phyloP scores from a whole-genome alignment of 2,797 vertebrate genomes.

The Natrix natrix region DNA sequence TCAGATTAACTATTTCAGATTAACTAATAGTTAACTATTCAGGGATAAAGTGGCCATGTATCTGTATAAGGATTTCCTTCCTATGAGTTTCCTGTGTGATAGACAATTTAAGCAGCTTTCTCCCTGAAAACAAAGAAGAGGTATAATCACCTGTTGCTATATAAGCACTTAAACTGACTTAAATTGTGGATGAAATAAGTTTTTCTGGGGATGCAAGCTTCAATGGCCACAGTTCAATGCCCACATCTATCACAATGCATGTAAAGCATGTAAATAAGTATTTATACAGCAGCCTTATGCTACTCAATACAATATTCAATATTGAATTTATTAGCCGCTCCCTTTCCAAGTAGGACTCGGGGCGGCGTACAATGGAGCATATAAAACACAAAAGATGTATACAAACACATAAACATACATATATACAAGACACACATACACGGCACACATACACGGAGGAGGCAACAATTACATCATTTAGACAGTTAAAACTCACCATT shows the following conservation, averaged over 20 bases:
- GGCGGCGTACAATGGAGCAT: too few species aligned
- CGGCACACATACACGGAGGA: too few species aligned
- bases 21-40: neutral
- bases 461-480: too few species aligned
- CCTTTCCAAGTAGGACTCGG: too few species aligned
- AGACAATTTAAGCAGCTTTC: neutral
- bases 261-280: neutral
- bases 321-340: too few species aligned
- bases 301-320: too few species aligned
- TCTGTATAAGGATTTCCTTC: neutral
- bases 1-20: neutral
- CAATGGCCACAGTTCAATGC: neutral
- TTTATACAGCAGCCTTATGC: neutral
- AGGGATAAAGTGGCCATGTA: neutral
- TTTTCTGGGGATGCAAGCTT: neutral
- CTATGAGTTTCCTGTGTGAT: neutral
- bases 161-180: neutral
- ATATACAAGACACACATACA: too few species aligned
- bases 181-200: neutral
- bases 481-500: too few species aligned
- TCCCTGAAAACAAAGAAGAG: neutral
- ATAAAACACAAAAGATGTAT: too few species aligned
- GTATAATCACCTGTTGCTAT: too few species aligned
- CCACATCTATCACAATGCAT: neutral
- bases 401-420: too few species aligned